phyloP scores from a whole-genome alignment of 2,888 invertebrate genomes.

The Leptarthrus brevirostris region DNA sequence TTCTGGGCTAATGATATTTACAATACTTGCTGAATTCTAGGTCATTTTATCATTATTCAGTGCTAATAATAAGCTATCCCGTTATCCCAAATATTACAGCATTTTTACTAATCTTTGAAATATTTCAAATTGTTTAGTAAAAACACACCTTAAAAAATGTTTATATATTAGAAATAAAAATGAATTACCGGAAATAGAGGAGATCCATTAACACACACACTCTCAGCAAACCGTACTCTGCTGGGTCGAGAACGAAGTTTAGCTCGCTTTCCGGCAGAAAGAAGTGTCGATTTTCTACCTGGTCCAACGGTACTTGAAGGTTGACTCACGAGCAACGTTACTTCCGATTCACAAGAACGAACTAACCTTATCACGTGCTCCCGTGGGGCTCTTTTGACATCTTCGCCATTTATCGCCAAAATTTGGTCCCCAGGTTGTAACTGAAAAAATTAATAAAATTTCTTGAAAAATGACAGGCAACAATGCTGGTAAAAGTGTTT shows the following conservation, averaged over 20 bases:
- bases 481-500: no score
- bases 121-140: neutral
- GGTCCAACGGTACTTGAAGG: slow-evolving; percentile 74
- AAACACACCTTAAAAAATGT: neutral
- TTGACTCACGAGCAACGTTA: slow-evolving; percentile 84
- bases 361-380: slow-evolving; percentile 91
- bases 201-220: slow-evolving; percentile 86
- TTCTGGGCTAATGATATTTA: no score
- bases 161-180: no score
- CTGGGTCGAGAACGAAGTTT: slow-evolving; percentile 83
- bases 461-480: no score
- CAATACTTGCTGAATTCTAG: no score
- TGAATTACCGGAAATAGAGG: slow-evolving; percentile 80
- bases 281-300: slow-evolving; percentile 81
- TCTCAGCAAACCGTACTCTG: slow-evolving; percentile 89
- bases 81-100: no score
- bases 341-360: slow-evolving; percentile 81
- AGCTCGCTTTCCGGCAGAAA: slow-evolving; percentile 89
- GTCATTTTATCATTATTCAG: no score
- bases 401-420: slow-evolving; percentile 89
- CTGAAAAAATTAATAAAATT: slow-evolving; percentile 62
- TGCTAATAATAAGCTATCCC: no score
- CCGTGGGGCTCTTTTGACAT: slow-evolving; percentile 85
- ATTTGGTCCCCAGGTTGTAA: slow-evolving; percentile 92
- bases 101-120: neutral